phyloP scores from a whole-genome alignment of 92 coral and sea anemone species.

The Paramuricea clavata region DNA sequence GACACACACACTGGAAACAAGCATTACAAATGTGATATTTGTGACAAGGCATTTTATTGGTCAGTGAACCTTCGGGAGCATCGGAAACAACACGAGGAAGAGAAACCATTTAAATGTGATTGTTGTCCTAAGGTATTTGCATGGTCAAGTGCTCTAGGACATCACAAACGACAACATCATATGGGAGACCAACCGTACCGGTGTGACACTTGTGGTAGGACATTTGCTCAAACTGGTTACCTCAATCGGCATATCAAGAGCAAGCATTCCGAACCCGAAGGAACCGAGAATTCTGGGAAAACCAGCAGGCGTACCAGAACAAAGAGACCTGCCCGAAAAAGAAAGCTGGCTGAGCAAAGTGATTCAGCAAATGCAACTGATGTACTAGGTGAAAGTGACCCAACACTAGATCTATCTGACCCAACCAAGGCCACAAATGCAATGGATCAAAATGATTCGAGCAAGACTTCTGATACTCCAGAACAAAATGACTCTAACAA shows the following conservation, averaged over 20 bases:
- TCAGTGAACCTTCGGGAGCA: constrained; percentile 14
- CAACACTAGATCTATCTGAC: background rate
- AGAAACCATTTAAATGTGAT: constrained; percentile 14
- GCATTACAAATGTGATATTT: background rate
- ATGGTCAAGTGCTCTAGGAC: constrained; percentile 23
- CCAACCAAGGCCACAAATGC: no score
- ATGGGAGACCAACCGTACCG: constrained; percentile 9
- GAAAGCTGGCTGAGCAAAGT: background rate
- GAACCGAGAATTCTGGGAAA: background rate
- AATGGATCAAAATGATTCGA: no score
- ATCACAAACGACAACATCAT: constrained; percentile 23
- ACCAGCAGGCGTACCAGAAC: background rate
- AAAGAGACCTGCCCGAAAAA: background rate
- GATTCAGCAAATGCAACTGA: background rate
- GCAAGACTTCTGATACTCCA: no score
- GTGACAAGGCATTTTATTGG: constrained; percentile 30
- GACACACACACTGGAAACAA: constrained; percentile 10
- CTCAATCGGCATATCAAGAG: constrained; percentile 8
- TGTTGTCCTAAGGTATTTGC: background rate
- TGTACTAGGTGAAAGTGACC: background rate
- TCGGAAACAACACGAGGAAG: background rate
- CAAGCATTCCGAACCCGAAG: background rate
- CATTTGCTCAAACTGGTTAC: constrained; percentile 11
- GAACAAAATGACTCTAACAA: background rate
- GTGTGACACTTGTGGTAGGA: background rate